phyloP scores from a whole-genome alignment of 2,113 vertebrate species.

The Cyanistes caeruleus region DNA sequence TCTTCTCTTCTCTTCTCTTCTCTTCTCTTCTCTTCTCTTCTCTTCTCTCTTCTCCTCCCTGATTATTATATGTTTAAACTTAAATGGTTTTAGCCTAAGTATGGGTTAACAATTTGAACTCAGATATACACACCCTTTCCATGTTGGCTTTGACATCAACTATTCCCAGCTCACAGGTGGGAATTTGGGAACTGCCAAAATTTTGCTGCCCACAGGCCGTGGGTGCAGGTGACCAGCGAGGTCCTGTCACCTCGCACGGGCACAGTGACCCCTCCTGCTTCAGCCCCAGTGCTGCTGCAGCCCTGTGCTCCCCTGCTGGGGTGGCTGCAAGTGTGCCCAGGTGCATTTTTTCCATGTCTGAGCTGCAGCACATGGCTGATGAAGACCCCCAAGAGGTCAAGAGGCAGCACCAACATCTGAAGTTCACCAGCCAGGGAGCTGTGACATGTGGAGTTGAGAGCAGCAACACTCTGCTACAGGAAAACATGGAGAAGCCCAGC shows the following conservation, averaged over 20 bases:
- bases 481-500: background rate
- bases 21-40: too few relatives aligned
- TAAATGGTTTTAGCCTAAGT: constrained; percentile 5
- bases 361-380: background rate
- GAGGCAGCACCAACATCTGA: accelerated
- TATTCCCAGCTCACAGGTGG: background rate
- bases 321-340: background rate
- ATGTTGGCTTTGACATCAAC: background rate
- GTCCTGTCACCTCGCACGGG: accelerated
- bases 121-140: background rate
- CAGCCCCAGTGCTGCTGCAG: background rate
- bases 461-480: background rate
- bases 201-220: accelerated
- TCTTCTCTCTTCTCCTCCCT: background rate
- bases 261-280: background rate
- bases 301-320: background rate
- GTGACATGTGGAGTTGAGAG: accelerated
- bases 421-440: background rate
- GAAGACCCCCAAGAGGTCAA: background rate
- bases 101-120: background rate
- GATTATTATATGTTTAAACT: constrained; percentile 3
- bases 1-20: too few relatives aligned
- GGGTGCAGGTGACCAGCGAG: background rate
- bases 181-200: background rate
- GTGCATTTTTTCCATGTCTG: background rate